Percentiles rank a stretch among this genome's conserved stretches.
Conservation (phyloP, 2,797 vertebrate genomes). For the Rhinella marina region DNA sequence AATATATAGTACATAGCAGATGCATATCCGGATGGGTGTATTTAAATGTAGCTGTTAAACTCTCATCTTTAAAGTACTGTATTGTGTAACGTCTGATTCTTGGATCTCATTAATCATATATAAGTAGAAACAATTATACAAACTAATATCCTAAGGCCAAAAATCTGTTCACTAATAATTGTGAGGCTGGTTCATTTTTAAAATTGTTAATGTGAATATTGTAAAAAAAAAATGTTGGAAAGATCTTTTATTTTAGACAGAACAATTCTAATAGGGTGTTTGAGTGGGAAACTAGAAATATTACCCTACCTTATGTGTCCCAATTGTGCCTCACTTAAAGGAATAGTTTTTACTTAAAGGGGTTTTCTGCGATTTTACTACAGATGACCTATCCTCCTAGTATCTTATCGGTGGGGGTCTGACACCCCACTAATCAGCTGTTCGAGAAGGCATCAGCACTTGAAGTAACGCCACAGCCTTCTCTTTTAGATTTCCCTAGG, state of each 20-base stretch:
- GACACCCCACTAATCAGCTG: no score
- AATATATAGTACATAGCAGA: background rate
- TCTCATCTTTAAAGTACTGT: background rate
- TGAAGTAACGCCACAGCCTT: no score
- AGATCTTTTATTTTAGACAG: background rate
- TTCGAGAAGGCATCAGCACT: no score
- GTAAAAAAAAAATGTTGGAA: background rate
- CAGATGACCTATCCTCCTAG: no score
- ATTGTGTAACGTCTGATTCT: slow-evolving; percentile 10
- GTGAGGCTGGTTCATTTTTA: background rate
- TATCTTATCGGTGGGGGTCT: no score
- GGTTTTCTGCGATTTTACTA: no score
- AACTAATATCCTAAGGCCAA: slow-evolving; percentile 47
- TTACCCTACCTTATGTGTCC: background rate
- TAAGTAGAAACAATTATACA: slow-evolving; percentile 10
- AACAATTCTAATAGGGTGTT: background rate
- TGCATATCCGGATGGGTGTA: background rate
- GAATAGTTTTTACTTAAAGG: no score
- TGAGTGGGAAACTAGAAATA: background rate
- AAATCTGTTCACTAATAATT: slow-evolving; percentile 34
- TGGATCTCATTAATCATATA: slow-evolving; percentile 14
- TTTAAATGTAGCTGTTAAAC: background rate
- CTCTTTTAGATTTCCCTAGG: no score
- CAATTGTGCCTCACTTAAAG: background rate
- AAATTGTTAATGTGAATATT: background rate